Percentiles rank a stretch among this genome's conserved stretches.
phyloP scores from a whole-genome alignment of 2,888 invertebrate genomes.

The Chorisops tibialis region DNA sequence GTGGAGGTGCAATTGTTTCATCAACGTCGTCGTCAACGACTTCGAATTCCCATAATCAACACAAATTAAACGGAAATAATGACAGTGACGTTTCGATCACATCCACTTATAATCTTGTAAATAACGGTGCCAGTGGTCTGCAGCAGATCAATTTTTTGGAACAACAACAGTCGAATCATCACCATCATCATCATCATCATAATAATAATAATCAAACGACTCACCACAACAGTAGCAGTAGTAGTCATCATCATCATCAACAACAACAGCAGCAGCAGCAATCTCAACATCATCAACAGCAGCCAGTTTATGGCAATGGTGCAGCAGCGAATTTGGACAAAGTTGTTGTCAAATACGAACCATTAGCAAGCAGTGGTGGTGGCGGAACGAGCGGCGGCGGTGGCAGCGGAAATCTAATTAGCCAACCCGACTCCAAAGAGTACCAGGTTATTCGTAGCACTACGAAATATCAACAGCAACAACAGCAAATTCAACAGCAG shows the following conservation, averaged over 20 bases:
- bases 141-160: constrained; percentile 29
- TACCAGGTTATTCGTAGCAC: constrained; percentile 36
- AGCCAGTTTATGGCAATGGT: constrained; percentile 26
- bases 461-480: constrained; percentile 37
- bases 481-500: constrained; percentile 31
- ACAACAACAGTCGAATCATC: constrained; percentile 12
- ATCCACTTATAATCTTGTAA: constrained; percentile 32
- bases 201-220: neutral
- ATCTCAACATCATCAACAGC: constrained; percentile 23
- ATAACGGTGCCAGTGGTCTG: constrained; percentile 29
- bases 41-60: neutral
- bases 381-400: constrained; percentile 23
- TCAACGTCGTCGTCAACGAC: constrained; percentile 9
- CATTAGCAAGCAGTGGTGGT: constrained; percentile 25
- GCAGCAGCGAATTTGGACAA: constrained; percentile 31
- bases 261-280: constrained; percentile 12
- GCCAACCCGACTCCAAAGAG: constrained; percentile 27
- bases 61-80: constrained; percentile 24
- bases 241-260: constrained; percentile 11
- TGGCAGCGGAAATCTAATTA: constrained; percentile 19
- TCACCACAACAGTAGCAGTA: neutral
- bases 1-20: constrained; percentile 15
- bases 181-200: constrained; percentile 27
- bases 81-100: constrained; percentile 36
- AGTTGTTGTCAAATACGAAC: constrained; percentile 33